These are phyloP conservation scores for Cladorhizidae sp. DNA, from an alignment of 37 sponge, comb jelly and placozoan species.

Conservation along the genomic window DNA sequence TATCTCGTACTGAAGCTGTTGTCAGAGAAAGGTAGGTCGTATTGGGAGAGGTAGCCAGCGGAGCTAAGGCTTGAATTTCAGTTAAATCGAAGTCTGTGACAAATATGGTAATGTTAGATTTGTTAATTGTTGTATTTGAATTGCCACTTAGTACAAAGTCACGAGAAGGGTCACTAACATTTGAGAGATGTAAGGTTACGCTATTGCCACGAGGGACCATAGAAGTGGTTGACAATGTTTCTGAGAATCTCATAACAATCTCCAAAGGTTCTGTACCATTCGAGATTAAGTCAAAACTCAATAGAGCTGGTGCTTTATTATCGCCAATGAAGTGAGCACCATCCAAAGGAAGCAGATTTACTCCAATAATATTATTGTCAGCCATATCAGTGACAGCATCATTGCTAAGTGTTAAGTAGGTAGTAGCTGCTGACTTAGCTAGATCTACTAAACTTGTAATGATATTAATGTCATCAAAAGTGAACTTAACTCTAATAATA, in stretches of 20 bases:
- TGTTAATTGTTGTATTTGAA: neutral
- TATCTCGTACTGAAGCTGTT: constrained; percentile 30
- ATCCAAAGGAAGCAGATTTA: neutral
- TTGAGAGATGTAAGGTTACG: constrained; percentile 56
- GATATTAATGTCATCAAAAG: constrained; percentile 73
- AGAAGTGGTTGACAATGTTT: constrained; percentile 63
- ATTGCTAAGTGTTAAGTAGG: constrained; percentile 53
- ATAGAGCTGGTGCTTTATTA: constrained; percentile 58
- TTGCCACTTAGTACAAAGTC: constrained; percentile 62
- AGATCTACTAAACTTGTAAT: constrained; percentile 52
- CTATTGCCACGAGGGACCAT: neutral
- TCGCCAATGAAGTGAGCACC: constrained; percentile 39
- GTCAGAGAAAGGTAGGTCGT: constrained; percentile 56
- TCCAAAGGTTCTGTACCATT: constrained; percentile 77
- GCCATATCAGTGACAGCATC: constrained; percentile 70
- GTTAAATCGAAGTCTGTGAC: constrained; percentile 58
- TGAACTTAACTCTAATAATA: constrained; percentile 48
- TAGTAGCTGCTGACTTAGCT: constrained; percentile 30
- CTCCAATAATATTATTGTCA: constrained; percentile 42
- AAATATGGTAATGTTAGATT: constrained; percentile 68
- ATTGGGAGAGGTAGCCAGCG: constrained; percentile 49
- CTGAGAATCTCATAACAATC: constrained; percentile 83
- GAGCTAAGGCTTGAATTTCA: constrained; percentile 56
- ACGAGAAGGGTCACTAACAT: constrained; percentile 15
- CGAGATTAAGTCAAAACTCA: constrained; percentile 81